Conservation (phyloP, 2,888 invertebrate genomes). For the Polydrusus cervinus region DNA sequence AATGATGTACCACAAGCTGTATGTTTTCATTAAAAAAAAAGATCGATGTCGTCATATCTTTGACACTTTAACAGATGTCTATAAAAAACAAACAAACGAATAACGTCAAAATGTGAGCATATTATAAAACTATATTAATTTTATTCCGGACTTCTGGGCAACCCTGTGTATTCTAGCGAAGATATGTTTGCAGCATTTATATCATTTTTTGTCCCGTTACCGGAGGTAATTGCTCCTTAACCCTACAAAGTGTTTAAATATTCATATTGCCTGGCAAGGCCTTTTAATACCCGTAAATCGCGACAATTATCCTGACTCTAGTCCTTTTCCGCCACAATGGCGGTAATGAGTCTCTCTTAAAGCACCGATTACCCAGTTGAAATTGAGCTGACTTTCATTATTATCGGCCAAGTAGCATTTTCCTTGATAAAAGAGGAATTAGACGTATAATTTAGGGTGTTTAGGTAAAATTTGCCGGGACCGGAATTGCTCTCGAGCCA, state of each 20-base stretch:
- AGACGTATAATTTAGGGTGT: slow-evolving; percentile 24
- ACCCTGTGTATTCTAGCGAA: background rate
- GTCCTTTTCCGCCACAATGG: slow-evolving; percentile 18
- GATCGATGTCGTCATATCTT: too few species aligned
- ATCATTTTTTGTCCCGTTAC: too few species aligned
- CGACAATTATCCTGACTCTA: slow-evolving; percentile 18
- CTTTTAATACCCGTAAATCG: background rate
- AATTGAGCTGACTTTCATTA: slow-evolving; percentile 23
- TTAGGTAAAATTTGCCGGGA: background rate
- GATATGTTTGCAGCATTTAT: background rate
- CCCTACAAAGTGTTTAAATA: background rate
- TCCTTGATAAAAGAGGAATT: slow-evolving; percentile 18
- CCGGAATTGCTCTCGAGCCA: background rate
- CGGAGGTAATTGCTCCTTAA: background rate
- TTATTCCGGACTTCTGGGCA: too few species aligned
- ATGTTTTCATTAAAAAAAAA: too few species aligned
- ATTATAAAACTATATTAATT: too few species aligned
- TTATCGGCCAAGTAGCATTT: slow-evolving; percentile 3
- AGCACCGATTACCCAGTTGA: slow-evolving; percentile 12
- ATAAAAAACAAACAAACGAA: too few species aligned
- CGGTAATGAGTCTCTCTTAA: slow-evolving; percentile 14
- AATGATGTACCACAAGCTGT: too few species aligned
- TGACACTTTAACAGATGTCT: too few species aligned
- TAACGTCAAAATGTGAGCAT: too few species aligned
- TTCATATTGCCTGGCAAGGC: background rate